Percentiles rank a stretch among this genome's conserved stretches.
phyloP scores from a whole-genome alignment of 2,797 vertebrate species.

The Ispidina lecontei region DNA sequence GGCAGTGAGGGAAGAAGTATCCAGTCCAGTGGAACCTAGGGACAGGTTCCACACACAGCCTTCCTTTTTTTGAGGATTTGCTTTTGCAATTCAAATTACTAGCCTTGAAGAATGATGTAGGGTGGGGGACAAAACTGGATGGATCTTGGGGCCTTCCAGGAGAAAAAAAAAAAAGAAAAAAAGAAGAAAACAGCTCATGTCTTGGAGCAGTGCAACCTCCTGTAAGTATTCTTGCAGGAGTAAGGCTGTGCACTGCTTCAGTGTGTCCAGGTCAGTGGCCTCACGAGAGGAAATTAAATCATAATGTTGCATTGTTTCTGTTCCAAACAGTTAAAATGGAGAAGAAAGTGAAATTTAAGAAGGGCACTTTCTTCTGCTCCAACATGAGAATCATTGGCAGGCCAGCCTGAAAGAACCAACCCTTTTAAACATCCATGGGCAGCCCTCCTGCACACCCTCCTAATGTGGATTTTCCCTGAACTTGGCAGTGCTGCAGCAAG shows the following conservation, averaged over 20 bases:
- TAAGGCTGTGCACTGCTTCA: not conserved
- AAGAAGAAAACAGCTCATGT: not conserved
- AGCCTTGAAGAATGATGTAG: not conserved
- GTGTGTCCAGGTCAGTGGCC: conserved; percentile 48
- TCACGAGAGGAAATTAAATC: conserved; percentile 19
- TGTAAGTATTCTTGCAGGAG: not conserved
- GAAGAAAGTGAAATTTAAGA: conserved; percentile 18
- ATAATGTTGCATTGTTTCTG: conserved; percentile 35
- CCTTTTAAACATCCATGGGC: not conserved
- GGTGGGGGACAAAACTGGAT: not conserved
- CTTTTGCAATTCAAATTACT: not conserved
- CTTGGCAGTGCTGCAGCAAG: not conserved
- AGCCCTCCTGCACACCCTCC: not conserved
- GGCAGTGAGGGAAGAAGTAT: not conserved
- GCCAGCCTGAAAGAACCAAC: not conserved
- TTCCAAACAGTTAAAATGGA: conserved; percentile 16
- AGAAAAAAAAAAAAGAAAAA: not conserved
- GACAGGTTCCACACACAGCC: not conserved
- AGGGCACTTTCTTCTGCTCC: not conserved
- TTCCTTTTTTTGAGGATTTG: not conserved
- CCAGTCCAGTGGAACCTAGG: not conserved
- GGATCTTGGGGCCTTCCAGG: not conserved
- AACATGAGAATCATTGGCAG: not conserved
- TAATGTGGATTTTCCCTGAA: not conserved
- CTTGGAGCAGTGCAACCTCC: not conserved